phyloP scores from a whole-genome alignment of 1,140 invertebrate species.

The Atopsyche davidsoni region DNA sequence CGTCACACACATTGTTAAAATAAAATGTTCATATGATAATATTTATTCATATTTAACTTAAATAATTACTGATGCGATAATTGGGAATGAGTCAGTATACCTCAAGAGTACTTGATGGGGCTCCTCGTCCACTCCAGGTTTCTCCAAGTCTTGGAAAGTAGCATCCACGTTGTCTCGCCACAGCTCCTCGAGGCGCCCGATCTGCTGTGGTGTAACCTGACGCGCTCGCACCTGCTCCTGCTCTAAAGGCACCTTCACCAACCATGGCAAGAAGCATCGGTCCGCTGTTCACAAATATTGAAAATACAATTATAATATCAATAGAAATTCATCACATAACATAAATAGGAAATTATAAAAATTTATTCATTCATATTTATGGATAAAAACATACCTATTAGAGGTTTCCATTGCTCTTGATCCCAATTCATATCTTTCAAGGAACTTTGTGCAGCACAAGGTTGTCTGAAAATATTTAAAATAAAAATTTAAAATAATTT shows the following conservation, averaged over 20 bases:
- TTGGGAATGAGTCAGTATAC: constrained; percentile 37
- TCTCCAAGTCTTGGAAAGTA: constrained; percentile 95
- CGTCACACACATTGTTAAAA: neutral
- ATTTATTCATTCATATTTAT: neutral
- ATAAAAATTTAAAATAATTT: neutral
- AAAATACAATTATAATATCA: constrained; percentile 9
- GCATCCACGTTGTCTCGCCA: constrained; percentile 99
- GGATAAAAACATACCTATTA: constrained; percentile 53
- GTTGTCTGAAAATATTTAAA: constrained; percentile 57
- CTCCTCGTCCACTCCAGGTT: constrained; percentile 95
- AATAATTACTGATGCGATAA: neutral
- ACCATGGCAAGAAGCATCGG: constrained; percentile 91
- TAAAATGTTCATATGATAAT: neutral
- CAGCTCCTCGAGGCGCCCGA: constrained; percentile 95
- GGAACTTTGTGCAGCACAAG: constrained; percentile 94
- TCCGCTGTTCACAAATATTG: constrained; percentile 62
- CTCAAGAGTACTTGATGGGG: constrained; percentile 89
- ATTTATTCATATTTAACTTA: neutral
- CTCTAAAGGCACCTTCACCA: constrained; percentile 93
- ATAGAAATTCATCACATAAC: neutral
- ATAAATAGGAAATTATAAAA: neutral
- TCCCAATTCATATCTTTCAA: constrained; percentile 99
- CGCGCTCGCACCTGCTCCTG: constrained; percentile 91
- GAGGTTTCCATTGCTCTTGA: constrained; percentile 97
- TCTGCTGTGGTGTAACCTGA: constrained; percentile 94